Evolutionary conservation across 2,888 invertebrate species (phyloP), one percentile per base, ranked within the genome.

Genomic region (Liopterus haemorrhoidalis): DNA sequence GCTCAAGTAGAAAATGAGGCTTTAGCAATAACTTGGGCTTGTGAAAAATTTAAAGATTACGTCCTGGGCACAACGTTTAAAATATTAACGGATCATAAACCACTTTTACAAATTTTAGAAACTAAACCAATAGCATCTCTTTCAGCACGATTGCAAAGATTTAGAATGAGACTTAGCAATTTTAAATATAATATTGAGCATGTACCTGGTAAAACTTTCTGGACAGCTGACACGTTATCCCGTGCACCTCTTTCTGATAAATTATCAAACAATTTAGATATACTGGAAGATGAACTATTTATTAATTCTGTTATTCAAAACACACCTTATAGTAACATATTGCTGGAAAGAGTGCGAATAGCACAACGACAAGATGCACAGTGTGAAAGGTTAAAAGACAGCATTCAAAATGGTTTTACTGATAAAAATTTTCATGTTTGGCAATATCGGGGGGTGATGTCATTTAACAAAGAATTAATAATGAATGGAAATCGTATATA

Each of bases 161-260:
- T 48, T 14, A 30, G 16, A 18, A 27, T 51, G 8, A 9, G 44
- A 15, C 19, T 50, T 33, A 50, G 51, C 51, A 20, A 45, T n/a
- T 51, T 44, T 22, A 6, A 15, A 0, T 49, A 37, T 31, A 18
- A 19, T 3, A 46, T 50, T 9, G 30, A 32, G 8, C 42, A 54
- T 41, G 41, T 57, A 1, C 58, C 59, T 6, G 63, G 61, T 16
- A 62, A 60, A 43, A 41, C 55, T 6, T 38, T 65, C 20, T 46
- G 55, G 8, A 46, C 54, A 12, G 47, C 51, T 2, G 51, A 50
- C 15, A 14, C 31, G 4, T 28, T 52, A 5, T 48, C 48, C n/a
- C 24, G 48, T 5, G 28, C 28, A 2, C 49, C 50, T 1, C 27
- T 49, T n/a, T n/a, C n/a, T n/a, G n/a, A n/a, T n/a, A n/a, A n/a